Evolutionary conservation across 2,113 vertebrate genomes (phyloP).

Genomic region (Halichoerus grypus): DNA sequence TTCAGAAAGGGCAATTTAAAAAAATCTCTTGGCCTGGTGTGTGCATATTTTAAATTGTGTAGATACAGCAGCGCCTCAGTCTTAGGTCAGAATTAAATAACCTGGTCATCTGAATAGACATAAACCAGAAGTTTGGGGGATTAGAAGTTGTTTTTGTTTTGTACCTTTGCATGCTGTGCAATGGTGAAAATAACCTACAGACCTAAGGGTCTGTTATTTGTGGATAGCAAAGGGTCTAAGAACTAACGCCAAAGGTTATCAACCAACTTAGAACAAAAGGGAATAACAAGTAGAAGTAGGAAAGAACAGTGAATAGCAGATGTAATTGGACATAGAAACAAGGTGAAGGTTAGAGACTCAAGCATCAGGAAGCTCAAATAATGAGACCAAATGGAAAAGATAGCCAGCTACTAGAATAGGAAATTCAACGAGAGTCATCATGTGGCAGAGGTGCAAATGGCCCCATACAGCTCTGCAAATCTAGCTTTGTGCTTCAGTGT

Average conservation of each 20-base stretch:
- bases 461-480: background rate
- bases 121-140: background rate
- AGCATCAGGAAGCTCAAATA: background rate
- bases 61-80: background rate
- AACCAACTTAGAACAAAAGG: background rate
- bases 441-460: background rate
- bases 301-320: background rate
- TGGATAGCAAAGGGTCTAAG: background rate
- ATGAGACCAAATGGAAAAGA: background rate
- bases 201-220: background rate
- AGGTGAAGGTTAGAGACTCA: background rate
- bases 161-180: background rate
- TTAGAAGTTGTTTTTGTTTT: background rate
- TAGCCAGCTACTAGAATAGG: background rate
- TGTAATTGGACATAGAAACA: background rate
- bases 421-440: background rate
- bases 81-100: constrained; percentile 33
- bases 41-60: constrained; percentile 38
- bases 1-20: background rate
- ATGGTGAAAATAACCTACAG: background rate
- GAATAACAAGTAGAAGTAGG: background rate
- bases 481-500: background rate
- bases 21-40: background rate
- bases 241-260: background rate
- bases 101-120: background rate